Conservation (phyloP, 1,140 invertebrate genomes). For the Eupeodes corollae region DNA sequence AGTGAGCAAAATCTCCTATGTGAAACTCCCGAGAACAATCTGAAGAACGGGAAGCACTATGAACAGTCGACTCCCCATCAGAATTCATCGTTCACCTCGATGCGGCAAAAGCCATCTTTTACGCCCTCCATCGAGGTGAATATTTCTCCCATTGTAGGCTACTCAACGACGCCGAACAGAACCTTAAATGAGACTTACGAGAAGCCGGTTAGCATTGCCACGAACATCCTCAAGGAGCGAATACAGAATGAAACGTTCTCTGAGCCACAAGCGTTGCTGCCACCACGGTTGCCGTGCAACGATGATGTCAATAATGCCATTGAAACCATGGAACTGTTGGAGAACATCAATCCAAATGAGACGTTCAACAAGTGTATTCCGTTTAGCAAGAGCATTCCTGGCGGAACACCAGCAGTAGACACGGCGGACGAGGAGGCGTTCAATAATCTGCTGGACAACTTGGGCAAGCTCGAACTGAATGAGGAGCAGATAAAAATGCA, state of each 20-base stretch:
- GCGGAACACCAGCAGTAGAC: no score
- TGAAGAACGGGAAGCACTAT: conserved; percentile 8
- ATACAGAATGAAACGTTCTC: conserved; percentile 4
- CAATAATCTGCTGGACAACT: conserved; percentile 27
- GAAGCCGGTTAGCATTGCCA: no score
- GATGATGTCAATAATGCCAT: conserved; percentile 1
- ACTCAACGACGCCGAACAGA: conserved; percentile 6
- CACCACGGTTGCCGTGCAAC: neutral
- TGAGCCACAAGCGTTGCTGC: neutral
- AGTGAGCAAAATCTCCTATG: conserved; percentile 10
- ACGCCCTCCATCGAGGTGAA: conserved; percentile 23
- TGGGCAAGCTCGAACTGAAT: conserved; percentile 21
- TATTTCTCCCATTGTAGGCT: conserved; percentile 25
- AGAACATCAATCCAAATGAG: conserved; percentile 23
- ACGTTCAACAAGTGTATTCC: conserved; percentile 22
- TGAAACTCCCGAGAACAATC: conserved; percentile 25
- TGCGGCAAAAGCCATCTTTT: conserved; percentile 11
- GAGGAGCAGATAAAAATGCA: conserved; percentile 29
- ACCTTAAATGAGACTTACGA: conserved; percentile 13
- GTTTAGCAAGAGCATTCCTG: conserved; percentile 4
- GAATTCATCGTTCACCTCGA: conserved; percentile 9
- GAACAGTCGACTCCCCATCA: conserved; percentile 13
- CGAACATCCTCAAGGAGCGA: no score
- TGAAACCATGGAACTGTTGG: conserved; percentile 19
- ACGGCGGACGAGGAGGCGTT: conserved; percentile 27